Conservation (phyloP, 2,888 invertebrate species). For the Drosophila nigricruria region DNA sequence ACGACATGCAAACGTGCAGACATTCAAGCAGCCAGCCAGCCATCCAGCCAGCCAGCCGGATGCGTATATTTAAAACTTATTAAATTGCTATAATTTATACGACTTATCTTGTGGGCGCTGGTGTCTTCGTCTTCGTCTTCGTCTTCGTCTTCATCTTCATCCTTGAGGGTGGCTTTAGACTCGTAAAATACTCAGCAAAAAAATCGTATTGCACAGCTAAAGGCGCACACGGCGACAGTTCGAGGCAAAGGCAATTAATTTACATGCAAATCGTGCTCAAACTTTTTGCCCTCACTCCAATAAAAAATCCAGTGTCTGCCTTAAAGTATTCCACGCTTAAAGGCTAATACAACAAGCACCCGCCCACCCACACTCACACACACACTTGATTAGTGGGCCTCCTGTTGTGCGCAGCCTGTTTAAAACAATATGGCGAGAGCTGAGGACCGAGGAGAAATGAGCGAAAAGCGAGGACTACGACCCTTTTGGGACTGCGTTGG, state of each 20-base stretch:
- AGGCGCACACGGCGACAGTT: constrained; percentile 68
- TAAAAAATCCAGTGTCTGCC: constrained; percentile 35
- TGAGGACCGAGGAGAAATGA: background rate
- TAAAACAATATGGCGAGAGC: constrained; percentile 67
- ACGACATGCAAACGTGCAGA: constrained; percentile 28
- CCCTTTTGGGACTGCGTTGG: constrained; percentile 75
- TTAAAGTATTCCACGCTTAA: constrained; percentile 56
- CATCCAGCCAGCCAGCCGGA: constrained; percentile 66
- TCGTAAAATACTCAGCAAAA: constrained; percentile 39
- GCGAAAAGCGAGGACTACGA: constrained; percentile 50
- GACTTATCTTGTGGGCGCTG: constrained; percentile 76
- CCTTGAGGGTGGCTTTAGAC: constrained; percentile 69
- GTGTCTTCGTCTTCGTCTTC: constrained; percentile 9
- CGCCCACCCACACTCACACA: constrained; percentile 11
- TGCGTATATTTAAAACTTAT: constrained; percentile 84
- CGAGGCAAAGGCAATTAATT: constrained; percentile 81
- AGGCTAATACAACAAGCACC: constrained; percentile 31
- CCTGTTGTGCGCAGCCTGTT: constrained; percentile 72
- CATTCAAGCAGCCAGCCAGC: constrained; percentile 39
- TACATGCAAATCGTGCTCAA: constrained; percentile 82
- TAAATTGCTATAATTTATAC: constrained; percentile 85
- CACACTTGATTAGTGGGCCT: constrained; percentile 70
- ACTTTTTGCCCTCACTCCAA: constrained; percentile 47
- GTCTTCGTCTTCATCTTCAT: constrained; percentile 2
- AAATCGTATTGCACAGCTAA: constrained; percentile 62